These are phyloP conservation scores for Lagopus leucura DNA, from an alignment of 2,113 vertebrate species.

Conservation along the genomic window DNA sequence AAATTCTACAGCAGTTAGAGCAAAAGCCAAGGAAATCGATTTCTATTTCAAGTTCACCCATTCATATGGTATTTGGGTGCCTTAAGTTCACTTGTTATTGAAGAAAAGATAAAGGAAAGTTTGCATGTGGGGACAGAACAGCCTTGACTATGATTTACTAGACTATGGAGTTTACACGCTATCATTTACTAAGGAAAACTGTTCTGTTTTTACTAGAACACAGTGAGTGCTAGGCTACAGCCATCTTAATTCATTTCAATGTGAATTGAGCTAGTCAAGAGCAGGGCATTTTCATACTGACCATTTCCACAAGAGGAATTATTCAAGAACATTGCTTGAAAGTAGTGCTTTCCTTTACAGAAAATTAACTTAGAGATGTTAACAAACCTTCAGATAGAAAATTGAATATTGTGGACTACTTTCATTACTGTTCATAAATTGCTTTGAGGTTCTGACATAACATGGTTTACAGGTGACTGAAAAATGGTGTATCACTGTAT, in stretches of 20 bases:
- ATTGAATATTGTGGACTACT: neutral
- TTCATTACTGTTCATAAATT: conserved; percentile 4
- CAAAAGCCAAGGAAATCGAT: neutral
- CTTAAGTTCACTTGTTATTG: conserved; percentile 11
- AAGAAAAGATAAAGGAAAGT: neutral
- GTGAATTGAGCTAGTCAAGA: neutral
- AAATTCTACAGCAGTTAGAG: neutral
- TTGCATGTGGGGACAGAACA: neutral
- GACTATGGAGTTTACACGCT: neutral
- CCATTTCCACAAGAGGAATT: neutral
- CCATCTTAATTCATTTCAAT: neutral
- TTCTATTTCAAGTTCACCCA: neutral
- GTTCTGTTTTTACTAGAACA: neutral
- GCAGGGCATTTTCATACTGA: neutral
- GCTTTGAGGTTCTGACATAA: neutral
- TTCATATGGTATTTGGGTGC: neutral
- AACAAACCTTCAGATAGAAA: neutral
- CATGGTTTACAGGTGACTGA: neutral
- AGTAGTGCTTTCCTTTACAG: neutral
- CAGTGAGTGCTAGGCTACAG: neutral
- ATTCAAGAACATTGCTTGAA: neutral
- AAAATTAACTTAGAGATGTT: neutral
- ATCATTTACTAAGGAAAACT: neutral
- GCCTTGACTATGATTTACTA: neutral
- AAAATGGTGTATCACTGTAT: neutral